phyloP scores from a whole-genome alignment of 2,888 invertebrate species.

The Thera obeliscata region DNA sequence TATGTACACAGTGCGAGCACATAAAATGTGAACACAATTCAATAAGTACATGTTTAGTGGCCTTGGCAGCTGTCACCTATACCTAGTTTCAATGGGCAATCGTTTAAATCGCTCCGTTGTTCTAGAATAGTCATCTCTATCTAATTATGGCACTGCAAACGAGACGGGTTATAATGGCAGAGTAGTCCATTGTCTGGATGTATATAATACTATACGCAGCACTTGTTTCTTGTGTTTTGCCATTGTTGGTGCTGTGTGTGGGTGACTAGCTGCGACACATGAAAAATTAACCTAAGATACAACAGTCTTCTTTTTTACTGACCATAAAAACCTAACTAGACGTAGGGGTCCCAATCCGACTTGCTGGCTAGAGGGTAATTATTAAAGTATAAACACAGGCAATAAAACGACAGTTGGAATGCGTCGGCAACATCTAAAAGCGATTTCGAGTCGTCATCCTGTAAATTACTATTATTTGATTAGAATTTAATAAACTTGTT shows the following conservation, averaged over 20 bases:
- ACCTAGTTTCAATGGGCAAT: conserved; percentile 53
- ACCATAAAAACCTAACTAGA: conserved; percentile 22
- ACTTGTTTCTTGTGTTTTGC: conserved; percentile 55
- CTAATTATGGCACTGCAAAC: conserved; percentile 54
- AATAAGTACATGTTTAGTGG: conserved; percentile 47
- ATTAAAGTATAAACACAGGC: conserved; percentile 72
- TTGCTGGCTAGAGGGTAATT: conserved; percentile 60
- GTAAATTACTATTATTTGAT: conserved; percentile 83
- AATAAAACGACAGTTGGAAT: conserved; percentile 78
- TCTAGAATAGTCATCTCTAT: conserved; percentile 61
- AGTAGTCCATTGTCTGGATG: conserved; percentile 70
- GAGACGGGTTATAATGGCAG: conserved; percentile 59
- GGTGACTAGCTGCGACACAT: conserved; percentile 56
- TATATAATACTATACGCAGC: conserved; percentile 74
- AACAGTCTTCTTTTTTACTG: conserved; percentile 19
- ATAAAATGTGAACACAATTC: conserved; percentile 40
- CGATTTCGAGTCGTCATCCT: conserved; percentile 75
- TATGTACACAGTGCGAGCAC: conserved; percentile 44
- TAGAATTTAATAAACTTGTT: conserved; percentile 84
- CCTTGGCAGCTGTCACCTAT: conserved; percentile 47
- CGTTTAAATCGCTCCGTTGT: conserved; percentile 64
- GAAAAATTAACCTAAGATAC: conserved; percentile 37
- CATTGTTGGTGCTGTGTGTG: conserved; percentile 65
- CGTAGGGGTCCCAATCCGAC: conserved; percentile 35
- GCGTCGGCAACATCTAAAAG: conserved; percentile 77